Evolutionary conservation across 1,140 invertebrate species (phyloP).

Genomic region (Pogonognathellus flavescens): DNA sequence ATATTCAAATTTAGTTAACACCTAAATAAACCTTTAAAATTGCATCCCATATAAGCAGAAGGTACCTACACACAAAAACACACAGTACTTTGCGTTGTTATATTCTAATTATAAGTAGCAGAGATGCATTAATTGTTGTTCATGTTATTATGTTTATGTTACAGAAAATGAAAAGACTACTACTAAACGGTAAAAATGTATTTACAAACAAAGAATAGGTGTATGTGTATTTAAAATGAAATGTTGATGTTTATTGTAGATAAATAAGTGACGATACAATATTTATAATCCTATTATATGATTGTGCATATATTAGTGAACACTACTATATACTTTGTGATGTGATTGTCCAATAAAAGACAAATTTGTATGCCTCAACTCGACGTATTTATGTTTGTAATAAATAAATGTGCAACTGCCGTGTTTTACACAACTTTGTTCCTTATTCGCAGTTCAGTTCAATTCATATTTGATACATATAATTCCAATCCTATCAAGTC

Average conservation of each 20-base stretch:
- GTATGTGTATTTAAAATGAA: background rate
- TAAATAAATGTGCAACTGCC: conserved; percentile 33
- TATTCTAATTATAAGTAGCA: too few species aligned
- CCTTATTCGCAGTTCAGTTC: background rate
- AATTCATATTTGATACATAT: too few species aligned
- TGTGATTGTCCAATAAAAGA: conserved; percentile 48
- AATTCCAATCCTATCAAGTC: too few species aligned
- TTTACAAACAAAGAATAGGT: too few species aligned
- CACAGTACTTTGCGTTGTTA: too few species aligned
- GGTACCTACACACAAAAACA: too few species aligned
- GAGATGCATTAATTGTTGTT: too few species aligned
- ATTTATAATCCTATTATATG: conserved; percentile 27
- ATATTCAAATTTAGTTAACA: background rate
- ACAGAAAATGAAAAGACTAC: too few species aligned
- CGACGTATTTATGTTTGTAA: conserved; percentile 33
- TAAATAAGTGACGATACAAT: background rate
- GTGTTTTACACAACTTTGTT: background rate
- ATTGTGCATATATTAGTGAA: conserved; percentile 15
- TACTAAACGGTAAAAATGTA: too few species aligned
- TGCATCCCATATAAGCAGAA: background rate
- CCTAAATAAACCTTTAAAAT: background rate
- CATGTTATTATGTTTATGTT: too few species aligned
- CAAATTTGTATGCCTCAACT: conserved; percentile 31
- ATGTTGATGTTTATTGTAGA: background rate
- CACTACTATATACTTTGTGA: conserved; percentile 16